These are phyloP conservation scores for Hydra vulgaris DNA, from an alignment of 30 jellyfish, hydroid and myxozoan species.

Conservation along the genomic window DNA sequence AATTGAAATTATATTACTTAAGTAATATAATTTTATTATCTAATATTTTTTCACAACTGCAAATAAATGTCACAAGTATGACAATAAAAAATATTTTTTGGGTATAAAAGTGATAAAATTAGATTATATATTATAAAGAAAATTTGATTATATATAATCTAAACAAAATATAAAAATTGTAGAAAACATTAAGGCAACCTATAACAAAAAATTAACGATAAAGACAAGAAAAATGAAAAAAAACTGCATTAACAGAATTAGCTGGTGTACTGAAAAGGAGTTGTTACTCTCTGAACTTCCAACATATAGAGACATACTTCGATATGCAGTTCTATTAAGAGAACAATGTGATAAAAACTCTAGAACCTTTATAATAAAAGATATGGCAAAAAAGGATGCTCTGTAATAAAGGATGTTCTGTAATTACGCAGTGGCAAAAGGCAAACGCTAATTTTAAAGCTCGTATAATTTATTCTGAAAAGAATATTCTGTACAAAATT, in stretches of 20 bases:
- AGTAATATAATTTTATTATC: too few relatives aligned
- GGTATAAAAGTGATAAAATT: background rate
- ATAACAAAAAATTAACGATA: background rate
- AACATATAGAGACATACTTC: background rate
- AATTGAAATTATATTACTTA: too few relatives aligned
- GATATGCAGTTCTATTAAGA: background rate
- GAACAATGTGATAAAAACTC: background rate
- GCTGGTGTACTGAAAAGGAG: background rate
- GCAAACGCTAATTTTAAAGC: background rate
- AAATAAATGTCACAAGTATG: too few relatives aligned
- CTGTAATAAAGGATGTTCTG: too few relatives aligned
- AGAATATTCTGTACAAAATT: background rate
- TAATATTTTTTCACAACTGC: too few relatives aligned
- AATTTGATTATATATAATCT: background rate
- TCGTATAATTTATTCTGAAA: background rate
- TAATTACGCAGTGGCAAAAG: background rate
- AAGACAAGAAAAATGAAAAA: background rate
- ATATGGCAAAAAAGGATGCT: background rate
- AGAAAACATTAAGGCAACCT: background rate
- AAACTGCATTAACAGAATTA: background rate
- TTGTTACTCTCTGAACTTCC: background rate
- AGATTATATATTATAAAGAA: background rate
- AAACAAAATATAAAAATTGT: background rate
- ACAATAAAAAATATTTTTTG: too few relatives aligned
- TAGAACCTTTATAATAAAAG: background rate